Evolutionary conservation across 2,797 vertebrate species (phyloP).

Genomic region (Astyanax mexicanus): DNA sequence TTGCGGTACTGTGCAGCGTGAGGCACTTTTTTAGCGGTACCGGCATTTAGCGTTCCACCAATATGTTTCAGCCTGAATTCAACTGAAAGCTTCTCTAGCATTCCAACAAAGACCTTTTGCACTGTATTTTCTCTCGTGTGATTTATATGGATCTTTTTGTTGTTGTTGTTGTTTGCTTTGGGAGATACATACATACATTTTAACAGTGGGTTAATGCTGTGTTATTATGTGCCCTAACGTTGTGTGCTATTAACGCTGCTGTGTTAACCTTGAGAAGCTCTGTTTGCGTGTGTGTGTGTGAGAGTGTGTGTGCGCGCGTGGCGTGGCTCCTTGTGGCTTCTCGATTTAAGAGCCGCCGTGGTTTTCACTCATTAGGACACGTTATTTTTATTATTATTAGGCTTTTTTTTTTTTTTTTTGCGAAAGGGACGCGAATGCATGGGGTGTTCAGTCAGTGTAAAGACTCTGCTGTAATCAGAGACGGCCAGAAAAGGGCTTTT

Average conservation of each 20-base stretch:
- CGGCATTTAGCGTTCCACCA: no score
- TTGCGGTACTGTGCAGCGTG: conserved; percentile 44
- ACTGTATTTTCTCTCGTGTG: conserved; percentile 51
- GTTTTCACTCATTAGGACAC: conserved; percentile 5
- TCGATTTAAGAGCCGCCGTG: conserved; percentile 17
- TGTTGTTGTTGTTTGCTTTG: conserved; percentile 27
- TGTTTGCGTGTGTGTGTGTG: no score
- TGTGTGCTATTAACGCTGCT: conserved; percentile 43
- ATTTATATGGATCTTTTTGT: conserved; percentile 18
- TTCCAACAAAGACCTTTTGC: conserved; percentile 62
- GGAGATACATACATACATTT: conserved; percentile 35
- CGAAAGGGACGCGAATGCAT: conserved; percentile 25
- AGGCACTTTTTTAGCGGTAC: conserved; percentile 36
- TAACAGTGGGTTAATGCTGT: conserved; percentile 41
- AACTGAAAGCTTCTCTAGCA: conserved; percentile 45
- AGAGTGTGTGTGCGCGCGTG: no score
- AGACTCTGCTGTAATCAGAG: conserved; percentile 33
- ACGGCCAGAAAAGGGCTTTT: conserved; percentile 62
- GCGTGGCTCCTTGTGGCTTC: no score
- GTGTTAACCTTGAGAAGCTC: conserved; percentile 36
- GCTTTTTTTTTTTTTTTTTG: no score
- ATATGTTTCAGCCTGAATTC: conserved; percentile 33
- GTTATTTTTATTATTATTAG: no score
- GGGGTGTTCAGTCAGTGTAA: conserved; percentile 13
- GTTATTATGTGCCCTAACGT: conserved; percentile 32